A percentile compares a stretch with the other conserved stretches of the same genome.
These are phyloP conservation scores for Acomys russatus DNA, from an alignment of 2,797 vertebrate species.

Conservation along the genomic window DNA sequence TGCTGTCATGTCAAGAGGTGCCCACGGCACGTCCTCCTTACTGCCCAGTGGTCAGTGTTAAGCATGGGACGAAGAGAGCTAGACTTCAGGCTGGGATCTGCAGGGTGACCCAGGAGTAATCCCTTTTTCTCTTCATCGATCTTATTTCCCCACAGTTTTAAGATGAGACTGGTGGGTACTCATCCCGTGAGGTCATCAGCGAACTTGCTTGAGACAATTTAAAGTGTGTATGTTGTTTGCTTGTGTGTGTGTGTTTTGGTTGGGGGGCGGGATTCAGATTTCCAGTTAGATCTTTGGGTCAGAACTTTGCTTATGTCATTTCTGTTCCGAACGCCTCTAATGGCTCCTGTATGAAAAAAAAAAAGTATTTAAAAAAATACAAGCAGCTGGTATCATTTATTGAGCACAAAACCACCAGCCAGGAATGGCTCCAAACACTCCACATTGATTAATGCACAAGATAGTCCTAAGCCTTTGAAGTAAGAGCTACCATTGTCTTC, in stretches of 20 bases:
- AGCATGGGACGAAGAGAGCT: neutral
- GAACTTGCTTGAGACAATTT: neutral
- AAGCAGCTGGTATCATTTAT: conserved; percentile 53
- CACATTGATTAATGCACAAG: neutral
- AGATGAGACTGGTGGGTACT: neutral
- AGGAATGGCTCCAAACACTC: neutral
- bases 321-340: neutral
- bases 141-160: conserved; percentile 12
- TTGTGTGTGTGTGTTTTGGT: too few species aligned
- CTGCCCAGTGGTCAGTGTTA: neutral
- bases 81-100: neutral
- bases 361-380: neutral
- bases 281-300: neutral
- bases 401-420: neutral
- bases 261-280: neutral
- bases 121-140: neutral
- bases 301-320: conserved; percentile 12
- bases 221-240: neutral
- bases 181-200: neutral
- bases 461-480: conserved; percentile 28
- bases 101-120: neutral
- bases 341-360: conserved; percentile 10
- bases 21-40: neutral
- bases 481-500: neutral
- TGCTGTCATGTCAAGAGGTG: neutral